A percentile compares a stretch with the other conserved stretches of the same genome.
Evolutionary conservation across 2,113 vertebrate species (phyloP).

Genomic region (Thunnus maccoyii): DNA sequence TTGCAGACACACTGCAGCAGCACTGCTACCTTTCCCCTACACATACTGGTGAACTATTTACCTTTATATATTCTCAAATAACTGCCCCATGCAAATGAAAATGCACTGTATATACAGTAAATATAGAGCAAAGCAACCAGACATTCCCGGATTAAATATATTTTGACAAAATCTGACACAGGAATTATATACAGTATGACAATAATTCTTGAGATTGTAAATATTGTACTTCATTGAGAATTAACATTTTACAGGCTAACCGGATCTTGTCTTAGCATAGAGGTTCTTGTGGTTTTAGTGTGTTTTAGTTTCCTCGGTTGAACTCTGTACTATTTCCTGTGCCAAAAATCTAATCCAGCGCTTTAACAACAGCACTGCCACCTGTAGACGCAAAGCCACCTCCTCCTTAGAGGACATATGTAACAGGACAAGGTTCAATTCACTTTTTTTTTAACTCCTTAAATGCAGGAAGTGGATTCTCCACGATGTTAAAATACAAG

Average conservation of each 20-base stretch:
- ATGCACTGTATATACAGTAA: conserved; percentile 27
- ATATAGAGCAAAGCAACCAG: conserved; percentile 1
- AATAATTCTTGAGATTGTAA: conserved; percentile 65
- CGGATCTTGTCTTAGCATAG: conserved; percentile 47
- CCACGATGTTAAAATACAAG: conserved; percentile 11
- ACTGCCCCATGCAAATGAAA: conserved; percentile 29
- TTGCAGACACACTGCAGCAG: background rate
- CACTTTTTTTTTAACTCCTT: conserved; percentile 22
- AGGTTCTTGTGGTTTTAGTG: conserved; percentile 39
- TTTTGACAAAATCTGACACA: conserved; percentile 40
- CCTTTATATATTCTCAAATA: conserved; percentile 15
- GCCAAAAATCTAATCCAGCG: conserved; percentile 82
- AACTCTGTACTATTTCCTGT: conserved; percentile 66
- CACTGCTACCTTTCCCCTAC: background rate
- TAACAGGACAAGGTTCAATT: conserved; percentile 67
- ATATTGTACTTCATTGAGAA: conserved; percentile 66
- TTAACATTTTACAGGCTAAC: conserved; percentile 76
- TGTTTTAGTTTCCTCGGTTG: conserved; percentile 63
- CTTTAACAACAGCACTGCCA: conserved; percentile 77
- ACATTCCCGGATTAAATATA: conserved; percentile 12
- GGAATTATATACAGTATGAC: conserved; percentile 37
- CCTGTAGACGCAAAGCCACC: conserved; percentile 59
- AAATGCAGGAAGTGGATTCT: conserved; percentile 24
- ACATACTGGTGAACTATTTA: conserved; percentile 6
- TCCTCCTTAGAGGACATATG: conserved; percentile 48